These are phyloP conservation scores for Periphyllus acericola DNA, from an alignment of 2,888 invertebrate species.

Conservation along the genomic window DNA sequence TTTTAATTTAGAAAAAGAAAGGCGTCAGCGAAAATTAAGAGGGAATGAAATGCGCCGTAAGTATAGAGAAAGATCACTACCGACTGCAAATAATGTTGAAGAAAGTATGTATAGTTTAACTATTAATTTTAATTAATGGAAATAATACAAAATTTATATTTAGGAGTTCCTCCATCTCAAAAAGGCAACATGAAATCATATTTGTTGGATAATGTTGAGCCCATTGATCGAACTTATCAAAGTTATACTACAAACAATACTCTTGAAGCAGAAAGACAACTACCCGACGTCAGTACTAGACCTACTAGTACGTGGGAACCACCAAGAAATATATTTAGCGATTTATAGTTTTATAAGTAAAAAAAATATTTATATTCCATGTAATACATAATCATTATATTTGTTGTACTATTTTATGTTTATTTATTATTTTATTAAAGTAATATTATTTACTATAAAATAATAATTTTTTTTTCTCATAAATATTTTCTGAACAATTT, in stretches of 20 bases:
- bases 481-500: not conserved
- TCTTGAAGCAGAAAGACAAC: constrained; percentile 15
- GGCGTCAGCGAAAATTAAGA: constrained; percentile 60
- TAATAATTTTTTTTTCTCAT: not conserved
- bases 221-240: constrained; percentile 54
- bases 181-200: constrained; percentile 56
- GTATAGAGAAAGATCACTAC: constrained; percentile 44
- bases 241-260: constrained; percentile 21
- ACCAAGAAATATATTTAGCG: constrained; percentile 57
- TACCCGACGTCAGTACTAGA: constrained; percentile 50
- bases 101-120: constrained; percentile 25
- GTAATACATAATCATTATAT: not conserved
- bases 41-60: constrained; percentile 55
- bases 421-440: constrained; percentile 7
- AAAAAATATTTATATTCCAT: not conserved
- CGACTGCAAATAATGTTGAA: constrained; percentile 9
- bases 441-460: not conserved
- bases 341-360: constrained; percentile 27
- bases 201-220: constrained; percentile 55
- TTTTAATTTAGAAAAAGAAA: constrained; percentile 62
- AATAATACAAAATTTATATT: not conserved
- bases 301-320: constrained; percentile 38
- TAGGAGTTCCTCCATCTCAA: constrained; percentile 54
- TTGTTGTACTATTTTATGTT: constrained; percentile 1
- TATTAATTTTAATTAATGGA: constrained; percentile 6